phyloP scores from a whole-genome alignment of 2,113 vertebrate species.

The Proteles cristata region DNA sequence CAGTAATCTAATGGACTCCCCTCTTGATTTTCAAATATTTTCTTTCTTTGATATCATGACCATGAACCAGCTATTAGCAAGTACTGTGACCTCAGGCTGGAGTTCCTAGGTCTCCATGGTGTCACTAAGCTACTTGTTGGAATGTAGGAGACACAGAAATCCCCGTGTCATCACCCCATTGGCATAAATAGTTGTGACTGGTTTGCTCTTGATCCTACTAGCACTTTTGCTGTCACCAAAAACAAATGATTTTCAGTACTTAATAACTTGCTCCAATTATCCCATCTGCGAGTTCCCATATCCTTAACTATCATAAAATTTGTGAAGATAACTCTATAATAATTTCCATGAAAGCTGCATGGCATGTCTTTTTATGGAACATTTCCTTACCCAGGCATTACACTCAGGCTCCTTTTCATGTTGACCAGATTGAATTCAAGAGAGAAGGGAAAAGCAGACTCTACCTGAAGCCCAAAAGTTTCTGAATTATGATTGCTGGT shows the following conservation, averaged over 20 bases:
- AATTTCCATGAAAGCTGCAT: conserved; percentile 76
- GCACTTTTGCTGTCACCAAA: conserved; percentile 74
- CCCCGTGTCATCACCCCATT: conserved; percentile 31
- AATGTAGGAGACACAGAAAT: conserved; percentile 43
- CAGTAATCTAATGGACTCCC: conserved; percentile 1
- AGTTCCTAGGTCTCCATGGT: background rate
- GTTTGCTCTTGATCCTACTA: conserved; percentile 61
- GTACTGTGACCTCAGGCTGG: conserved; percentile 34
- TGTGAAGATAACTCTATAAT: conserved; percentile 74
- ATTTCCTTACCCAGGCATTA: conserved; percentile 83
- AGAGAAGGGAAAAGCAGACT: conserved; percentile 80
- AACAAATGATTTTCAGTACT: conserved; percentile 78
- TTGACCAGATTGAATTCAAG: conserved; percentile 79
- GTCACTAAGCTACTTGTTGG: conserved; percentile 32
- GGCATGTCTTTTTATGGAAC: conserved; percentile 77
- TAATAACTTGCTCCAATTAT: conserved; percentile 75
- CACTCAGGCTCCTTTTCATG: conserved; percentile 80
- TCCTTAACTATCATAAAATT: conserved; percentile 76
- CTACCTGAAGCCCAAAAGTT: conserved; percentile 49
- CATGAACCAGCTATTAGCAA: background rate
- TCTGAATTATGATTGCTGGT: conserved; percentile 69
- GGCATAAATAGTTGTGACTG: conserved; percentile 51
- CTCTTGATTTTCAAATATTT: conserved; percentile 62
- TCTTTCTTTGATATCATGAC: conserved; percentile 35
- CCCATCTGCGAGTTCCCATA: conserved; percentile 76